Conservation (phyloP, 2,113 vertebrate species). For the Pseudolaguvia tuberculata region DNA sequence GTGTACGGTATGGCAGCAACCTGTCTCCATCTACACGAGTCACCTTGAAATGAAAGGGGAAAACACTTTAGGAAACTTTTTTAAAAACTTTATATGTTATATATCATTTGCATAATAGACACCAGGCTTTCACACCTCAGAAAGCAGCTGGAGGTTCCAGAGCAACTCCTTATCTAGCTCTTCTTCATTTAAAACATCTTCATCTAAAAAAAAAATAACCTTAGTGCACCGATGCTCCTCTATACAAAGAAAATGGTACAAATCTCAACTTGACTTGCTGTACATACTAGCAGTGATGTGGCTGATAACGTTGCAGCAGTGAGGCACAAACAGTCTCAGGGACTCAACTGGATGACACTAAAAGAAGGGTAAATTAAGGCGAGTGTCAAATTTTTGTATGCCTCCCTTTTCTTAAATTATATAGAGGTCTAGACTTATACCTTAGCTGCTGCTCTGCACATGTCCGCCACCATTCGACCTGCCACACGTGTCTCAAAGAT, state of each 20-base stretch:
- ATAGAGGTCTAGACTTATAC: conserved; percentile 7
- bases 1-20: conserved; percentile 83
- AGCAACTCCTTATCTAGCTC: conserved; percentile 95
- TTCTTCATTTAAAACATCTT: conserved; percentile 90
- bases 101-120: background rate
- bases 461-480: conserved; percentile 95
- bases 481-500: conserved; percentile 97
- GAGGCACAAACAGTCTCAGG: conserved; percentile 90
- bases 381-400: background rate
- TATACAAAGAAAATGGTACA: background rate
- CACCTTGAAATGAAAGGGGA: conserved; percentile 66
- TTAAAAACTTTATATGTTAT: background rate
- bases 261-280: background rate
- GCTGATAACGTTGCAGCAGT: conserved; percentile 81
- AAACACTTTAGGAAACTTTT: background rate
- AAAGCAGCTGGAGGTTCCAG: conserved; percentile 69
- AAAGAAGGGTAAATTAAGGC: conserved; percentile 18
- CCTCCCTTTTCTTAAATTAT: background rate
- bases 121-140: conserved; percentile 71
- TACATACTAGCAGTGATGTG: conserved; percentile 73
- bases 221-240: background rate
- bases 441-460: conserved; percentile 89
- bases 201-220: conserved; percentile 71
- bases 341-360: conserved; percentile 92
- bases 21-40: conserved; percentile 94